These are phyloP conservation scores for Dasysyrphus albostriatus DNA, from an alignment of 2,888 invertebrate species.

Conservation along the genomic window DNA sequence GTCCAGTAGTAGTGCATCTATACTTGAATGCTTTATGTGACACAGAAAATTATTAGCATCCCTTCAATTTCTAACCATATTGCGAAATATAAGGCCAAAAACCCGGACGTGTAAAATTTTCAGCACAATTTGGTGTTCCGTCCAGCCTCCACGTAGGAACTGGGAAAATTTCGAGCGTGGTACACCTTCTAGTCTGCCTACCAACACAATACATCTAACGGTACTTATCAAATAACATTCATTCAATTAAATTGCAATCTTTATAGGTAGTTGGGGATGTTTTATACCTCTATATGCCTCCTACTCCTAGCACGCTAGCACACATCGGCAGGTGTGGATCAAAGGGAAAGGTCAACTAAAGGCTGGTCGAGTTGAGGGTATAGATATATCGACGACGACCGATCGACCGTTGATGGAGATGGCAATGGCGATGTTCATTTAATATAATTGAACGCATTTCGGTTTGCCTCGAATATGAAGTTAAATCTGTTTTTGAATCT, in stretches of 20 bases:
- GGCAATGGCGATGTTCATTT: slow-evolving; percentile 46
- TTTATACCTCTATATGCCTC: not conserved
- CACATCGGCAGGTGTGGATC: not conserved
- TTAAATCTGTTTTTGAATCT: slow-evolving; percentile 75
- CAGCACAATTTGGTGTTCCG: not conserved
- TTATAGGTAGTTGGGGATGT: slow-evolving; percentile 23
- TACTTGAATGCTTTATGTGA: slow-evolving; percentile 39
- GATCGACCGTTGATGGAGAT: not conserved
- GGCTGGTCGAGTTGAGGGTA: not conserved
- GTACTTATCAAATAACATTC: slow-evolving; percentile 75
- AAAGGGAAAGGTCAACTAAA: not conserved
- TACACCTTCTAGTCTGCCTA: not conserved
- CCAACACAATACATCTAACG: slow-evolving; percentile 30
- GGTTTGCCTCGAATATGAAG: slow-evolving; percentile 73
- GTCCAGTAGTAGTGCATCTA: not conserved
- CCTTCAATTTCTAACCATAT: not conserved
- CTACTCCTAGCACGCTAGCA: not conserved
- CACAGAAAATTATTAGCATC: slow-evolving; percentile 44
- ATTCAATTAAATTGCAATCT: slow-evolving; percentile 75
- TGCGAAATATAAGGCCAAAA: not conserved
- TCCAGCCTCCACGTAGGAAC: not conserved
- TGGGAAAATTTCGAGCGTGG: not conserved
- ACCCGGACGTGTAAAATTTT: not conserved
- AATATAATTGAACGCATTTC: slow-evolving; percentile 72
- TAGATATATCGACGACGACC: not conserved